These are phyloP conservation scores for Tigriopus japonicus DNA, from an alignment of 1,140 invertebrate species.

Conservation along the genomic window DNA sequence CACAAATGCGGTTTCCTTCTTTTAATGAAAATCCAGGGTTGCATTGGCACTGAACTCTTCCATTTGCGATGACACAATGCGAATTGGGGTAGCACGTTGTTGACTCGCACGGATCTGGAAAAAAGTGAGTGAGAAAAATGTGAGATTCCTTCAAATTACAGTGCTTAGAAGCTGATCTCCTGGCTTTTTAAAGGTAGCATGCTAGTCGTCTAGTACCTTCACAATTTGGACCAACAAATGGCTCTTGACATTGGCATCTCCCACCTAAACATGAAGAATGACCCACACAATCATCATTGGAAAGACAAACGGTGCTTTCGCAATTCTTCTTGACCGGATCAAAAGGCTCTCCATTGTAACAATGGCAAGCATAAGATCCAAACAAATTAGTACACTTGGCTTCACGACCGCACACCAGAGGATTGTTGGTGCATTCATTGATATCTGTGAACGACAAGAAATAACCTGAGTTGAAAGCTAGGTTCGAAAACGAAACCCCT, in stretches of 20 bases:
- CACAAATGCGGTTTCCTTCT: conserved; percentile 47
- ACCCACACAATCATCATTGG: conserved; percentile 58
- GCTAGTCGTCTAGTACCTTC: too few relatives aligned
- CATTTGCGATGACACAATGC: conserved; percentile 65
- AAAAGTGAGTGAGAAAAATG: conserved; percentile 18
- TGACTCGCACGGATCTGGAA: conserved; percentile 70
- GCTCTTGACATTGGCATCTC: conserved; percentile 66
- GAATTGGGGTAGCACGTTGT: conserved; percentile 64
- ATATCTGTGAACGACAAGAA: conserved; percentile 38
- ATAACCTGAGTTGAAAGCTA: too few relatives aligned
- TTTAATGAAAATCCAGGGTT: conserved; percentile 44
- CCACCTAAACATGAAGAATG: conserved; percentile 62
- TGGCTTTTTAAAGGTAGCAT: too few relatives aligned
- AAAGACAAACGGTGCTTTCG: conserved; percentile 25
- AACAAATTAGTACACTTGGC: conserved; percentile 56
- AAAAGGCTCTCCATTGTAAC: conserved; percentile 54
- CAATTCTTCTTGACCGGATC: conserved; percentile 54
- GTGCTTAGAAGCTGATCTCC: too few relatives aligned
- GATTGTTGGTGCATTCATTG: conserved; percentile 47
- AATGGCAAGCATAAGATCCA: conserved; percentile 55
- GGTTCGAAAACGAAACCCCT: too few relatives aligned
- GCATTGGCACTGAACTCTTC: conserved; percentile 62
- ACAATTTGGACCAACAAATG: conserved; percentile 73
- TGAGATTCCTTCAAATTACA: too few relatives aligned
- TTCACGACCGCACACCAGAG: conserved; percentile 47